Base-by-base conservation (phyloP, 2,888 invertebrate genomes). In the Venusia cambrica region DNA sequence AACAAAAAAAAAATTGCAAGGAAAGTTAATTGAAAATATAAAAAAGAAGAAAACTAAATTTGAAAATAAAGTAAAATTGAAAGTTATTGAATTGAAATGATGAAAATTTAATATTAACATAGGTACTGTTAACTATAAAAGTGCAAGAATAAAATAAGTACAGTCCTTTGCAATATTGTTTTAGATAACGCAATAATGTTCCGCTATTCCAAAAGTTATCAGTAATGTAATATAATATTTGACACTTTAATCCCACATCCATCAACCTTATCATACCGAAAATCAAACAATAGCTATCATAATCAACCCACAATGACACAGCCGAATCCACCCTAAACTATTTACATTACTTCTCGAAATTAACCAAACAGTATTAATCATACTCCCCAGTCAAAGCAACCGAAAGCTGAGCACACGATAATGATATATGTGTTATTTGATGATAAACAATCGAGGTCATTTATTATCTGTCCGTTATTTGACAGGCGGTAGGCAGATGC, bases 401-500 rank as follows among this genome's bases (percentile, higher is more conserved):
- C 69, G 66, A 76, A 75, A 73, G 76, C 73, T 69, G 73, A 80
- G 78, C 80, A 79, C 76, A 73, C 76, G 76, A 81, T 84, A 84
- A 85, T 87, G 87, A 87, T 87, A 85, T 87, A 87, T 87, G 84
- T 78, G 81, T 83, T 87, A 85, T 87, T 87, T 87, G 87, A 88
- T 85, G 88, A 88, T 88, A 88, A 89, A 89, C 89, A 89, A 88
- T 88, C 87, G 84, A 77, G 87, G 88, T 89, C 89, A 89, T 89
- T 90, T 90, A 90, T 90, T 90, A 90, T 89, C 87, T 88, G 88
- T 85, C 87, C 85, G 88, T 88, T 89, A 89, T 90, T 89, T 88
- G 90, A 89, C 89, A 89, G 89, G 89, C 89, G 89, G 85, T 85
- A 88, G 89, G 89, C 90, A 90, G 90, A 89, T 89, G 90, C 89